phyloP scores from a whole-genome alignment of 2,797 vertebrate species.

The Nothura maculosa region DNA sequence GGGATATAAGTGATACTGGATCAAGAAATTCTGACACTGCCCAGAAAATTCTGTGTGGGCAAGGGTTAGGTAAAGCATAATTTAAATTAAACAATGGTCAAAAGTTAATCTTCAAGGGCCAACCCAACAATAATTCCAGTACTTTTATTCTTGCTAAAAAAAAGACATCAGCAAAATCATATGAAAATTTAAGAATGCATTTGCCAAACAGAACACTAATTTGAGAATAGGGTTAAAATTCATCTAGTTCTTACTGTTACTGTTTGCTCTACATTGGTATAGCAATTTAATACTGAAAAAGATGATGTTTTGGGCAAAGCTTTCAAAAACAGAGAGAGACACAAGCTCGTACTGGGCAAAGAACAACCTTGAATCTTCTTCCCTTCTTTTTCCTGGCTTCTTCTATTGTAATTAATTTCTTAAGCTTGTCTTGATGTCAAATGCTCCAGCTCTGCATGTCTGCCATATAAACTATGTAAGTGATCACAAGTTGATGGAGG shows the following conservation, averaged over 20 bases:
- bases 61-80: not conserved
- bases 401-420: accelerated
- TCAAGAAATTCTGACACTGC: not conserved
- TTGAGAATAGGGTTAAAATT: not conserved
- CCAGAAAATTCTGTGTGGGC: not conserved
- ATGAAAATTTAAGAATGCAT: not conserved
- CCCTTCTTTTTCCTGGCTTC: not conserved
- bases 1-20: not conserved
- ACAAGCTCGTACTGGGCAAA: not conserved
- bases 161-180: not conserved
- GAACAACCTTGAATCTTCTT: not conserved
- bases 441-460: not conserved
- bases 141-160: not conserved
- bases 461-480: not conserved
- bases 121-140: not conserved
- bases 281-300: not conserved
- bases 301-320: not conserved
- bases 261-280: not conserved
- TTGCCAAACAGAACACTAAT: not conserved
- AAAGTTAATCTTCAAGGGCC: not conserved
- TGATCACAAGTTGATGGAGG: not conserved
- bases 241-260: not conserved
- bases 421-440: not conserved
- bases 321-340: not conserved
- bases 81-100: not conserved